Base-by-base conservation (phyloP, 2,113 vertebrate genomes). In the Zosterops japonicus region DNA sequence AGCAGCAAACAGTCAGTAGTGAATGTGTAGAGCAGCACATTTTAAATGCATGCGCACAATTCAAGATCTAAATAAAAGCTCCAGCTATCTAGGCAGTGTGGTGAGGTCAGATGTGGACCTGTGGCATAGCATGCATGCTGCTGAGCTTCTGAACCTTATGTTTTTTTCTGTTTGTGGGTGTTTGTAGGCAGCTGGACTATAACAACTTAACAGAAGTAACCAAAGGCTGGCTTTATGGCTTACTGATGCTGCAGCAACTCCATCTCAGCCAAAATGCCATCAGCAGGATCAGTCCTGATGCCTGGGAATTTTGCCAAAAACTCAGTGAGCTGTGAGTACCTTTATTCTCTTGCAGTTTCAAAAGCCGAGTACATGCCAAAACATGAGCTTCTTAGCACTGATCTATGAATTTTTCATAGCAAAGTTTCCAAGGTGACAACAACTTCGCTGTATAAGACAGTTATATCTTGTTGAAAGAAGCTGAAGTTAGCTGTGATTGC, bases 301-400 rank as follows among this genome's bases (percentile, higher is more conserved):
- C 99, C 97, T 99, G 99, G 99, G 99, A 99, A 96, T 99, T 99
- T 98, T 99, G 99, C 98, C 99, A 99, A 81, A 99, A 99, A 90
- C 99, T 99, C 96, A 98, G 98, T 65, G 98, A 99, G 98, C 99
- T 99, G 99, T 99, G 97, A 98, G 99, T 99, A 97, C 95, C 96
- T 95, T 96, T 96, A 96, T 96, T 98, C 89, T 93, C 80, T 88
- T 93, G 70, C 86, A 92, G 82, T 93, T 98, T 86, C 64, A 72
- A 91, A 95, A 97, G 70, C 63, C 27, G 7, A 65, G 64, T 95
- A 90, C 85, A 63, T 97, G 96, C 96, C 96, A 97, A 97, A 97
- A 95, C 89, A 94, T 92, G 97, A 96, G 84, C 94, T 96, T 88
- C 96, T 98, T 97, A 90, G 93, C 91, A 89, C 55, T 94, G 82